Conservation (phyloP, 1,140 invertebrate species). For the Drosophila oshimai region DNA sequence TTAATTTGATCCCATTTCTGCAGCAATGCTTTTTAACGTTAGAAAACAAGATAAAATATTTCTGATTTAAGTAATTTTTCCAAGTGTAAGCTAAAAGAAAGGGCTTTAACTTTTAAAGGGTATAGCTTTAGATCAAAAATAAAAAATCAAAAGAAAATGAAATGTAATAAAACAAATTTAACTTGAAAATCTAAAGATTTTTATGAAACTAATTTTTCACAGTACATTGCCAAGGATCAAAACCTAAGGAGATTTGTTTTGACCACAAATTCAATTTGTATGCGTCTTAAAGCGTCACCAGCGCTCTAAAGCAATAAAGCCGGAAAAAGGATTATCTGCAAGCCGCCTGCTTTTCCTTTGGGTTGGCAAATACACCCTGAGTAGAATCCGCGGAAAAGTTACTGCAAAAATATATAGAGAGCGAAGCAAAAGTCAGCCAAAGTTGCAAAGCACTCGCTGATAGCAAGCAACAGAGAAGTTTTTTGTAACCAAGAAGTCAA, state of each 20-base stretch:
- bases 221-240: background rate
- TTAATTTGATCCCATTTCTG: too few species aligned
- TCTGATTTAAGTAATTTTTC: too few species aligned
- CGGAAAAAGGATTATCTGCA: constrained; percentile 74
- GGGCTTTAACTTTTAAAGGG: too few species aligned
- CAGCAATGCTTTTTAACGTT: too few species aligned
- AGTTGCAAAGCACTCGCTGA: constrained; percentile 54
- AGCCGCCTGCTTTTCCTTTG: background rate
- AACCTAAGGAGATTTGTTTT: constrained; percentile 42
- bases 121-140: too few species aligned
- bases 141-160: background rate
- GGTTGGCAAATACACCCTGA: constrained; percentile 20
- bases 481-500: constrained; percentile 49
- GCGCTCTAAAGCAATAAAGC: constrained; percentile 63
- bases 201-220: background rate
- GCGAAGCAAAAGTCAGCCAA: constrained; percentile 55
- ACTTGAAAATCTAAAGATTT: background rate
- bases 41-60: too few species aligned
- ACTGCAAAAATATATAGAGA: constrained; percentile 16
- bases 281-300: constrained; percentile 67
- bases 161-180: background rate
- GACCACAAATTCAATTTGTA: constrained; percentile 72
- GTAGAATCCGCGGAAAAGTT: constrained; percentile 39
- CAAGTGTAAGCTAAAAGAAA: too few species aligned
- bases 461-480: constrained; percentile 56